Conservation (phyloP, 2,113 vertebrate species). For the Eolophus roseicapilla region DNA sequence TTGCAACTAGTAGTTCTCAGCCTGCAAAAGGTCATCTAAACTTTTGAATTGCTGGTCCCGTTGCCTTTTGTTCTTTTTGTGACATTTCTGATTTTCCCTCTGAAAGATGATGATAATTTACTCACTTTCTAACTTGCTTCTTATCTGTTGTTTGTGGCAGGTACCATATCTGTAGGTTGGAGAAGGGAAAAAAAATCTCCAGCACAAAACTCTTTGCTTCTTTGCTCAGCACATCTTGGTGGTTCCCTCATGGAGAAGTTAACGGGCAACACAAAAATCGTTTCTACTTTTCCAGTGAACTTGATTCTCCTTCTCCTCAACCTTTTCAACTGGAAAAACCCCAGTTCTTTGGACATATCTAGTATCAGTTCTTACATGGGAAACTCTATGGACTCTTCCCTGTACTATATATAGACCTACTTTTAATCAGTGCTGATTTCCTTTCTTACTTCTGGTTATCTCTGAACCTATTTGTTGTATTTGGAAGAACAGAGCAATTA, state of each 20-base stretch:
- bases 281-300: background rate
- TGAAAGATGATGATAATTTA: background rate
- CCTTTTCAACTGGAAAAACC: background rate
- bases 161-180: background rate
- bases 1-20: background rate
- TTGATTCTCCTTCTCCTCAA: background rate
- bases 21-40: background rate
- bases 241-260: background rate
- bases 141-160: background rate
- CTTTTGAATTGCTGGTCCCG: background rate
- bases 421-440: background rate
- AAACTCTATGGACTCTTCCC: background rate
- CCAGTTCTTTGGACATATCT: background rate
- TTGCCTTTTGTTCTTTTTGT: background rate
- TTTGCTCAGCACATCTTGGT: background rate
- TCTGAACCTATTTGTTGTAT: background rate
- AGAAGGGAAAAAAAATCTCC: background rate
- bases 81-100: background rate
- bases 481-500: background rate
- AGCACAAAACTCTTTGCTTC: background rate
- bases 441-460: background rate
- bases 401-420: background rate
- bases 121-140: background rate
- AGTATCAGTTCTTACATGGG: background rate
- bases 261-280: background rate